A percentile compares a stretch with the other conserved stretches of the same genome.
phyloP scores from a whole-genome alignment of 2,888 invertebrate genomes.

The Tolmerus cingulatus region DNA sequence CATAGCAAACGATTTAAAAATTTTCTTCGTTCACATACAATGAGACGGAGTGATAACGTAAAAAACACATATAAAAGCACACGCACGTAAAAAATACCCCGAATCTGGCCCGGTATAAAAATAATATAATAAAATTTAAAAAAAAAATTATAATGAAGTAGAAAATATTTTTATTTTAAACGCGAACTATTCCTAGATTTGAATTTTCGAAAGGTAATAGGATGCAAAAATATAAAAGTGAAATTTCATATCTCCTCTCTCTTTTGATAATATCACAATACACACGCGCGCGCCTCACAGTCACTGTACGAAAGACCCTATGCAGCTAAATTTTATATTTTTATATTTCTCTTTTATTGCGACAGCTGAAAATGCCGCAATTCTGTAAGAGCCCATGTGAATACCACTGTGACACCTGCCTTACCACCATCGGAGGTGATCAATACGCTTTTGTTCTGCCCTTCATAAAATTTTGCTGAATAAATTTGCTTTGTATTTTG shows the following conservation, averaged over 20 bases:
- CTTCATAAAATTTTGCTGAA: conserved; percentile 33
- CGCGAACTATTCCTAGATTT: background rate
- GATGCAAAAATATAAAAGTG: background rate
- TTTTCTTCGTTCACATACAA: background rate
- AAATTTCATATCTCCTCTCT: background rate
- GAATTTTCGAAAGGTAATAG: background rate
- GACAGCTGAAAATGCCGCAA: background rate
- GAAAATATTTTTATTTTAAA: background rate
- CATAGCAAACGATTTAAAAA: background rate
- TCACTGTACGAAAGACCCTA: background rate
- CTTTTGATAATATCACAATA: background rate
- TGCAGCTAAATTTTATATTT: background rate
- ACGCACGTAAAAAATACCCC: background rate
- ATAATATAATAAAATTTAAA: background rate
- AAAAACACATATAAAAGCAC: background rate
- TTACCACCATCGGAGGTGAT: background rate
- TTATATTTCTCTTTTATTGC: background rate
- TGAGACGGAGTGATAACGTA: background rate
- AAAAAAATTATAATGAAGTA: background rate
- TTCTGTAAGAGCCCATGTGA: background rate
- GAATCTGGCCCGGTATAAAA: background rate
- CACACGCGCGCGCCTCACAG: background rate
- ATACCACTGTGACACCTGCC: background rate
- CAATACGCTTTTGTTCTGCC: background rate
- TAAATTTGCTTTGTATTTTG: conserved; percentile 6